These are phyloP conservation scores for Microplitis manilae DNA, from an alignment of 2,888 invertebrate species.

Conservation along the genomic window DNA sequence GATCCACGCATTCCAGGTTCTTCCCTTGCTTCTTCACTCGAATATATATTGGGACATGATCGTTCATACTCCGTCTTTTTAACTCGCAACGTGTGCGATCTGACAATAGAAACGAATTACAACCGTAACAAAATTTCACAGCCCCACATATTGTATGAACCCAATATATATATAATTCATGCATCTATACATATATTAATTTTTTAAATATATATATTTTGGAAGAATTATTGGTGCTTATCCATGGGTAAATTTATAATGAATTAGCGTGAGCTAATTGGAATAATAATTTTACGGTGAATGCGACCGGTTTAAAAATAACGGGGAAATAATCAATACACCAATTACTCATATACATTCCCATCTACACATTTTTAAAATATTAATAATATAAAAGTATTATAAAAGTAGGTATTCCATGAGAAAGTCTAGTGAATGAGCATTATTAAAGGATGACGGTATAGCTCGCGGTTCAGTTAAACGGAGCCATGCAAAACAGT, in stretches of 20 bases:
- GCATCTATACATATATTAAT: not conserved
- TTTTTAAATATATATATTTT: not conserved
- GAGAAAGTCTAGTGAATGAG: constrained; percentile 31
- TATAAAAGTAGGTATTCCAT: constrained; percentile 25
- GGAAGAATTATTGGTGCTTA: constrained; percentile 9
- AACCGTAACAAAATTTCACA: not conserved
- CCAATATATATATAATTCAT: not conserved
- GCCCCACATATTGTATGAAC: not conserved
- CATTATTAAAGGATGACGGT: constrained; percentile 24
- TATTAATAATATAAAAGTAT: constrained; percentile 14
- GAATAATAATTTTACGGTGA: constrained; percentile 12
- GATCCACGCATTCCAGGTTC: constrained; percentile 18
- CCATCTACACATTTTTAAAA: not conserved
- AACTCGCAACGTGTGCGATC: not conserved
- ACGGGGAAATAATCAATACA: constrained; percentile 13
- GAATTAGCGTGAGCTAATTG: constrained; percentile 10
- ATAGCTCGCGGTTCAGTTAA: constrained; percentile 9
- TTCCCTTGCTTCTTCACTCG: not conserved
- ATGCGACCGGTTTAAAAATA: constrained; percentile 7
- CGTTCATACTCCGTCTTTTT: constrained; percentile 1
- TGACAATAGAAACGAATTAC: constrained; percentile 1
- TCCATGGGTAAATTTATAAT: constrained; percentile 12
- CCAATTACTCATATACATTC: not conserved
- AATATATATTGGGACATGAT: not conserved
- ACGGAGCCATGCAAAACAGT: constrained; percentile 16